Evolutionary conservation across 2,888 invertebrate genomes (phyloP).

Genomic region (Harmothoe impar): DNA sequence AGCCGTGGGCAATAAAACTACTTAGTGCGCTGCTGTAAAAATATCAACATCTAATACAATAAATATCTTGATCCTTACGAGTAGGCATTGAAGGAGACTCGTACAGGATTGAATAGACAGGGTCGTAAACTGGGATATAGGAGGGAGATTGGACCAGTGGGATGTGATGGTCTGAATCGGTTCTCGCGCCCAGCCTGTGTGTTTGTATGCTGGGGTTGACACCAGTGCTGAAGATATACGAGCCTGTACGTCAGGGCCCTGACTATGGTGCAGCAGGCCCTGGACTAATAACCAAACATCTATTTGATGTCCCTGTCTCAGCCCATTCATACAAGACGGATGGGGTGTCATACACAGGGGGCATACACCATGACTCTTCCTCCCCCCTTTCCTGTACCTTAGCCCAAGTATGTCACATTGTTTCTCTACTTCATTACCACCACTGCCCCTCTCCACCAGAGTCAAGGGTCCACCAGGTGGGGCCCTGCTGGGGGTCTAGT

Average conservation of each 20-base stretch:
- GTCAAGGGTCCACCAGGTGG: not conserved
- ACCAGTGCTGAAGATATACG: not conserved
- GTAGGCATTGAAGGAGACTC: not conserved
- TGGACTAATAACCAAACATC: constrained; percentile 8
- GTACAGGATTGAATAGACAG: not conserved
- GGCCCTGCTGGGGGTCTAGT: constrained; percentile 29
- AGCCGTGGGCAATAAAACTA: constrained; percentile 29
- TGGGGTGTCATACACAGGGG: not conserved
- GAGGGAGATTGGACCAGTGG: not conserved
- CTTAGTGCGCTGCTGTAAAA: not conserved
- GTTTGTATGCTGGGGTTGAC: not conserved
- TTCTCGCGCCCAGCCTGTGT: not conserved
- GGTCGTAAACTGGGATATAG: not conserved
- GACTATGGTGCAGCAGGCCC: not conserved
- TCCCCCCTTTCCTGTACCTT: not conserved
- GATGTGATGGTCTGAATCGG: not conserved
- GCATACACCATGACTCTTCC: not conserved
- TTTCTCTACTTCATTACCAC: constrained; percentile 21
- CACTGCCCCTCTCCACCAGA: not conserved
- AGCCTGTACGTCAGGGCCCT: not conserved
- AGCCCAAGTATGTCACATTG: not conserved
- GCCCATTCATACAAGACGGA: not conserved
- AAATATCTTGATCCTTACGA: not conserved
- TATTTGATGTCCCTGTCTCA: constrained; percentile 18
- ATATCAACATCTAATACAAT: constrained; percentile 20